Evolutionary conservation across 2,888 invertebrate species (phyloP).

Genomic region (Adelognathus sp.): DNA sequence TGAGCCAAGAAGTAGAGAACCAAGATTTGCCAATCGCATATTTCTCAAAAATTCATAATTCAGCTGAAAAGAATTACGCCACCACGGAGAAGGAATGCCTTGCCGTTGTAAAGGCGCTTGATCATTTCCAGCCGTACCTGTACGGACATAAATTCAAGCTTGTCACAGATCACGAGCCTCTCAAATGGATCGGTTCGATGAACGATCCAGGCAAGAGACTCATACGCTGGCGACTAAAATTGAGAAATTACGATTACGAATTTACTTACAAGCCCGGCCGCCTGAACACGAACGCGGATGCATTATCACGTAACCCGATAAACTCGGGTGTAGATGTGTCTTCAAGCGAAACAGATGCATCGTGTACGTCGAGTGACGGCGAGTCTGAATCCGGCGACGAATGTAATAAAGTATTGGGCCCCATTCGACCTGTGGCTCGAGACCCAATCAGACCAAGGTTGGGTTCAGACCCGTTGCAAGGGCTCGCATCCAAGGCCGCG

Average conservation of each 20-base stretch:
- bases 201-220: slow-evolving; percentile 19
- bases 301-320: not conserved
- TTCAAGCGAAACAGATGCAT: not conserved
- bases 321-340: not conserved
- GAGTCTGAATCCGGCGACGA: too few species aligned
- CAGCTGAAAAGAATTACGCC: too few species aligned
- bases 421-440: not conserved
- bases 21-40: too few species aligned
- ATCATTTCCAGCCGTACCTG: too few species aligned
- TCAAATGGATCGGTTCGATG: slow-evolving; percentile 28
- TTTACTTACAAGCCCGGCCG: not conserved
- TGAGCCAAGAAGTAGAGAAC: too few species aligned
- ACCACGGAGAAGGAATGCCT: too few species aligned
- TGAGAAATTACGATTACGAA: slow-evolving; percentile 2
- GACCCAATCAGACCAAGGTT: not conserved
- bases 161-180: slow-evolving; percentile 36
- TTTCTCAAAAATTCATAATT: too few species aligned
- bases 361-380: not conserved
- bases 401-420: not conserved
- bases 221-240: slow-evolving; percentile 8
- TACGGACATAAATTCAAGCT: slow-evolving; percentile 30
- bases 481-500: not conserved
- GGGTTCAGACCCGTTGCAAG: not conserved
- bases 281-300: not conserved
- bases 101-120: too few species aligned